Evolutionary conservation across 2,797 vertebrate genomes (phyloP).

Genomic region (Emys orbicularis): DNA sequence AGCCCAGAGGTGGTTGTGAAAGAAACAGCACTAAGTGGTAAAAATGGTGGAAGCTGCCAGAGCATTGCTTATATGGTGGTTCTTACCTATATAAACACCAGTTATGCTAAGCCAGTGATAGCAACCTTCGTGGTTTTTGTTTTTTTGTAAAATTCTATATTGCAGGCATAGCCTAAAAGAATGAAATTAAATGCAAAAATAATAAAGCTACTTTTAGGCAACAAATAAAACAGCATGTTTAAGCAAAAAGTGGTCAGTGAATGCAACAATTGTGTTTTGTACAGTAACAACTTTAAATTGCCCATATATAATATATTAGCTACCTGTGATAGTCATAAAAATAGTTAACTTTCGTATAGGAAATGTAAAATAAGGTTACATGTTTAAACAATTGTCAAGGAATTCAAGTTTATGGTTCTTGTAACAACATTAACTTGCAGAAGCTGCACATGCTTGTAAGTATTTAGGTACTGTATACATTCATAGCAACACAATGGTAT

Average conservation of each 20-base stretch:
- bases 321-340: background rate
- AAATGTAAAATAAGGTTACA: background rate
- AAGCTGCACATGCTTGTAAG: background rate
- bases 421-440: background rate
- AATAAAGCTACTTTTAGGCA: background rate
- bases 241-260: background rate
- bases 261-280: background rate
- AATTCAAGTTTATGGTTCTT: background rate
- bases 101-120: background rate
- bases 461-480: background rate
- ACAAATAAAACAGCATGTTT: background rate
- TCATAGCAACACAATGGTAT: fast-evolving
- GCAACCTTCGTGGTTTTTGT: background rate
- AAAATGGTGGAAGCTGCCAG: background rate
- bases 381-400: fast-evolving
- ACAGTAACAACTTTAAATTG: background rate
- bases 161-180: background rate
- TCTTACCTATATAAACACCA: background rate
- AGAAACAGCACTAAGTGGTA: background rate
- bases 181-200: background rate
- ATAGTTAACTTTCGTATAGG: background rate
- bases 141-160: background rate
- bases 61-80: background rate
- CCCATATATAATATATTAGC: background rate
- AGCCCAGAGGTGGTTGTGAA: fast-evolving